phyloP scores from a whole-genome alignment of 2,797 vertebrate genomes.

The Ciconia nigra region DNA sequence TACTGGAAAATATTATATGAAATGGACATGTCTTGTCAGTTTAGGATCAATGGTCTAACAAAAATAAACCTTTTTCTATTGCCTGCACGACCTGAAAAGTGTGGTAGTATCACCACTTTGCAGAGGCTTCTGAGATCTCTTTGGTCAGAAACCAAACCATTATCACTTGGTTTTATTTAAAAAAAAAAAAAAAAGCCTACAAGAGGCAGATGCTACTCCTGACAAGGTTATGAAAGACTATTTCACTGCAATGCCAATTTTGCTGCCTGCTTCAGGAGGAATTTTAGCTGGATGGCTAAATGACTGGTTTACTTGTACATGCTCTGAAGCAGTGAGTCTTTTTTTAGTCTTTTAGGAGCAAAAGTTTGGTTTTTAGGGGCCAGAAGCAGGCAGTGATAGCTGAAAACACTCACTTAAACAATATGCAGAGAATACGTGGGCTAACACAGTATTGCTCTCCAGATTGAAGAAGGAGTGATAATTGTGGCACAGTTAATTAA shows the following conservation, averaged over 20 bases:
- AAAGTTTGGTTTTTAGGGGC: neutral
- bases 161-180: neutral
- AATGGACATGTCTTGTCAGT: neutral
- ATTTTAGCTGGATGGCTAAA: neutral
- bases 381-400: neutral
- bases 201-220: neutral
- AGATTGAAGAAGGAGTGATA: neutral
- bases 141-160: neutral
- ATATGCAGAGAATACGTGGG: neutral
- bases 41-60: neutral
- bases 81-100: neutral
- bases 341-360: neutral
- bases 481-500: neutral
- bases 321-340: neutral
- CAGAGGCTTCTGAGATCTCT: neutral
- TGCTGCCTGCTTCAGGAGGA: neutral
- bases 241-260: neutral
- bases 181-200: neutral
- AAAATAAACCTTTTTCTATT: neutral
- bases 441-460: neutral
- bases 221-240: neutral
- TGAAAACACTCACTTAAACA: neutral
- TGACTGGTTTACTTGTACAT: neutral
- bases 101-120: neutral
- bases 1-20: neutral